These are phyloP conservation scores for Chiropotes sagulatus DNA, from an alignment of 2,797 vertebrate species.

Conservation along the genomic window DNA sequence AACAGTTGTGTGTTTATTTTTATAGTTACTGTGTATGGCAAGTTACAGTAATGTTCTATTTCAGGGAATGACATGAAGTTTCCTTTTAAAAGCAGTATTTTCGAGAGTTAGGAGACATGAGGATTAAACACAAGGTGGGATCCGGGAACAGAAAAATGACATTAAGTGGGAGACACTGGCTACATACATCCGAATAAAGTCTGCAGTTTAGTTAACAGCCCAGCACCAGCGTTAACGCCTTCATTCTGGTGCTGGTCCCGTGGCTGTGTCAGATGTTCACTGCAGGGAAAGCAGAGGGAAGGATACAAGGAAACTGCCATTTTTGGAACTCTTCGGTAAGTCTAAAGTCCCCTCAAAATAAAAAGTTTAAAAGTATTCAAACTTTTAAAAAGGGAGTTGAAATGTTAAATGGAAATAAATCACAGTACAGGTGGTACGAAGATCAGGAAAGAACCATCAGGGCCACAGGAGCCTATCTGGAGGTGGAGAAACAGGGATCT, in stretches of 20 bases:
- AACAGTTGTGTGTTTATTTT: constrained; percentile 40
- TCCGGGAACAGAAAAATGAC: constrained; percentile 22
- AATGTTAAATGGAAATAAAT: constrained; percentile 4
- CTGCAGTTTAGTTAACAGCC: background rate
- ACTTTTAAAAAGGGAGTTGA: constrained; percentile 30
- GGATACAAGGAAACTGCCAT: background rate
- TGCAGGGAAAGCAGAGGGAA: background rate
- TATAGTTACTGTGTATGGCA: constrained; percentile 31
- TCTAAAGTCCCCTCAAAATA: constrained; percentile 39
- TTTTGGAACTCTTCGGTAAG: background rate
- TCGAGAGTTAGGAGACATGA: background rate
- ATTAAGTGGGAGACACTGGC: background rate
- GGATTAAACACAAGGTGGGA: background rate
- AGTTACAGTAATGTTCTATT: constrained; percentile 35
- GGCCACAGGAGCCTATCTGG: background rate
- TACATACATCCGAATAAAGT: background rate
- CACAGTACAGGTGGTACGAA: background rate
- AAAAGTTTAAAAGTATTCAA: constrained; percentile 33
- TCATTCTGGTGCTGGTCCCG: background rate
- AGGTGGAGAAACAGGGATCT: background rate
- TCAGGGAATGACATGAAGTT: constrained; percentile 57
- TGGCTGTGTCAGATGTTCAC: background rate
- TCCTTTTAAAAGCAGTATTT: constrained; percentile 60
- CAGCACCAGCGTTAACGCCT: background rate
- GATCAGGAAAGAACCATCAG: background rate